Evolutionary conservation across 30 jellyfish, hydroid and myxozoan genomes (phyloP).

Genomic region (Cassiopea xamachana): DNA sequence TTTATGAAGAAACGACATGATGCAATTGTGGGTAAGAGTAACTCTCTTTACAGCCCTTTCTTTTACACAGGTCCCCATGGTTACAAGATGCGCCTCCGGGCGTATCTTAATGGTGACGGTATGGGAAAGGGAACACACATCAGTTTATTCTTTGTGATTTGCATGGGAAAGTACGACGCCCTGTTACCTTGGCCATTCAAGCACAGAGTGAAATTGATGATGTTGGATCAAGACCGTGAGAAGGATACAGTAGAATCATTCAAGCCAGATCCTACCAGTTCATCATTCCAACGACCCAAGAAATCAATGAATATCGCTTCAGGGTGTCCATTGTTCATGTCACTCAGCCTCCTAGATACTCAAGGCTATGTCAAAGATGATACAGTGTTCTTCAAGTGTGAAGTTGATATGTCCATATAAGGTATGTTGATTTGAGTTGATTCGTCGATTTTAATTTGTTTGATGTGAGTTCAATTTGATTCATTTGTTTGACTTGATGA

Average conservation of each 20-base stretch:
- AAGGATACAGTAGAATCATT: constrained; percentile 79
- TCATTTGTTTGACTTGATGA: no score
- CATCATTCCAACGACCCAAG: constrained; percentile 86
- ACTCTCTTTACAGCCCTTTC: constrained; percentile 90
- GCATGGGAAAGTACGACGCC: constrained; percentile 88
- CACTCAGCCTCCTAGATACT: constrained; percentile 37
- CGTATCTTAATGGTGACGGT: constrained; percentile 96
- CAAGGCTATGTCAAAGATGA: constrained; percentile 61
- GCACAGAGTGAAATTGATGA: constrained; percentile 72
- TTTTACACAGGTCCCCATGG: constrained; percentile 85
- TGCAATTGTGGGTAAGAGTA: constrained; percentile 76
- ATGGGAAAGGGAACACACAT: constrained; percentile 86
- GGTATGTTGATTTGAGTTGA: neutral
- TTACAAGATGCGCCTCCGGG: constrained; percentile 88
- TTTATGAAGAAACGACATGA: constrained; percentile 63
- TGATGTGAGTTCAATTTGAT: no score
- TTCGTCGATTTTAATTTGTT: no score
- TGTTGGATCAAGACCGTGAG: constrained; percentile 58
- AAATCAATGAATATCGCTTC: constrained; percentile 95
- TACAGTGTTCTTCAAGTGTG: constrained; percentile 50
- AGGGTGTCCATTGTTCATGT: constrained; percentile 90
- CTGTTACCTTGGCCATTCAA: constrained; percentile 92
- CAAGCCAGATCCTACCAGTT: constrained; percentile 81
- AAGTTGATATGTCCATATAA: constrained; percentile 27
- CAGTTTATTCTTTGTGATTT: constrained; percentile 85